Conservation (phyloP, 2,888 invertebrate species). For the Perithous albicinctus region DNA sequence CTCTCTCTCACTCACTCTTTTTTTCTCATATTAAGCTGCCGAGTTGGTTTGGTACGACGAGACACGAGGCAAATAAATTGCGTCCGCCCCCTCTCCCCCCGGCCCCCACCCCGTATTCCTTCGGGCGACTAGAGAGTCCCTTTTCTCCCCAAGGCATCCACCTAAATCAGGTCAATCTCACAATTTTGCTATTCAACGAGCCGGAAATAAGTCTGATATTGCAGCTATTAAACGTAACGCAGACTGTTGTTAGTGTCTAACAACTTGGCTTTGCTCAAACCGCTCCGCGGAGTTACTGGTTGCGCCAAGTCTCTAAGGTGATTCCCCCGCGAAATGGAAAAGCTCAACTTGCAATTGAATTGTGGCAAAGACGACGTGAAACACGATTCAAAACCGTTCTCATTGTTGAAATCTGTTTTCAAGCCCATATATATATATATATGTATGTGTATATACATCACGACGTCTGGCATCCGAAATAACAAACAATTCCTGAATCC, state of each 20-base stretch:
- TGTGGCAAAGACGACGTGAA: background rate
- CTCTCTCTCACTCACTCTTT: background rate
- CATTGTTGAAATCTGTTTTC: conserved; percentile 5
- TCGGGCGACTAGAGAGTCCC: background rate
- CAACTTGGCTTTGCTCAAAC: background rate
- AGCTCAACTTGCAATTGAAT: conserved; percentile 38
- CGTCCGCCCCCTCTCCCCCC: background rate
- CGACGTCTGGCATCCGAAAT: background rate
- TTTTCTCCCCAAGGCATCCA: conserved; percentile 32
- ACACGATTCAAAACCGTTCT: conserved; percentile 14
- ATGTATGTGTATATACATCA: too few relatives aligned
- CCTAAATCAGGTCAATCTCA: conserved; percentile 51
- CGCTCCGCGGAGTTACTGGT: background rate
- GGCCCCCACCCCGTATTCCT: background rate
- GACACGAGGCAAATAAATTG: conserved; percentile 40
- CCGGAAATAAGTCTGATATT: conserved; percentile 52
- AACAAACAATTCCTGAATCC: background rate
- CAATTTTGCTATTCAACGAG: conserved; percentile 58
- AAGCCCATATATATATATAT: too few relatives aligned
- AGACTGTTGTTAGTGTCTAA: conserved; percentile 5
- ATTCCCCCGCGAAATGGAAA: conserved; percentile 33
- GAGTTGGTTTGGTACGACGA: conserved; percentile 17
- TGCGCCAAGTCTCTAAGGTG: conserved; percentile 1
- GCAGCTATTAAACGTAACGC: conserved; percentile 46
- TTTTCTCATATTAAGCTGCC: conserved; percentile 16